Evolutionary conservation across 2,113 vertebrate genomes (phyloP).

Genomic region (Phalacrocorax pelagicus): DNA sequence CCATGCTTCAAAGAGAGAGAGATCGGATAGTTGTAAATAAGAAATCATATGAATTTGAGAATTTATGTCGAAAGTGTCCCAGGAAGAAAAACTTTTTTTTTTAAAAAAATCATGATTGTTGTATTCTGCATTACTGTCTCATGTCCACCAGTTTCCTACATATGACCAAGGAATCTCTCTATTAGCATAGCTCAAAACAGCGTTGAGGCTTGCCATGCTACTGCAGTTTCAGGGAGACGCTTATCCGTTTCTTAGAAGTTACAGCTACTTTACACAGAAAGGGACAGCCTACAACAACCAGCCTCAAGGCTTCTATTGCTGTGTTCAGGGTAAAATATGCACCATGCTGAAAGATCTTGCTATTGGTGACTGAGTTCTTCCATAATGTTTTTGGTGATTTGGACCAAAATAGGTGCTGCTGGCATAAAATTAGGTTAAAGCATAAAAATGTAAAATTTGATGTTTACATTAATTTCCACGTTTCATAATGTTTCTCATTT

Average conservation of each 20-base stretch:
- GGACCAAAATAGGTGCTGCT: not conserved
- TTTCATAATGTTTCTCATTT: not conserved
- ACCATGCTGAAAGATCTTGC: not conserved
- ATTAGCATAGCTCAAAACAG: not conserved
- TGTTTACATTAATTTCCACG: not conserved
- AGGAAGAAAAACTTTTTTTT: not conserved
- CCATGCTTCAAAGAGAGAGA: not conserved
- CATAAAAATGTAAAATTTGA: not conserved
- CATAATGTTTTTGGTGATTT: not conserved
- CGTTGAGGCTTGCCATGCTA: not conserved
- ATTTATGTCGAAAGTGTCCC: not conserved
- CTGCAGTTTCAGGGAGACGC: not conserved
- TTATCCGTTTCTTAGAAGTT: not conserved
- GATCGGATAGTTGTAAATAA: not conserved
- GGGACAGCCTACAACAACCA: not conserved
- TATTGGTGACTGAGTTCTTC: not conserved
- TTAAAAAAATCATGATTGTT: not conserved
- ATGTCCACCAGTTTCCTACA: not conserved
- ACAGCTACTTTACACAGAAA: not conserved
- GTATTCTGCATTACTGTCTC: not conserved
- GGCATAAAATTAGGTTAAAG: not conserved
- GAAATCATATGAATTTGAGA: not conserved
- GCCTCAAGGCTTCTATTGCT: not conserved
- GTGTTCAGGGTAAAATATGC: not conserved
- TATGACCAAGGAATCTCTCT: not conserved